Percentiles rank a stretch among this genome's conserved stretches.
phyloP scores from a whole-genome alignment of 2,888 invertebrate genomes.

The Ctena decussata region DNA sequence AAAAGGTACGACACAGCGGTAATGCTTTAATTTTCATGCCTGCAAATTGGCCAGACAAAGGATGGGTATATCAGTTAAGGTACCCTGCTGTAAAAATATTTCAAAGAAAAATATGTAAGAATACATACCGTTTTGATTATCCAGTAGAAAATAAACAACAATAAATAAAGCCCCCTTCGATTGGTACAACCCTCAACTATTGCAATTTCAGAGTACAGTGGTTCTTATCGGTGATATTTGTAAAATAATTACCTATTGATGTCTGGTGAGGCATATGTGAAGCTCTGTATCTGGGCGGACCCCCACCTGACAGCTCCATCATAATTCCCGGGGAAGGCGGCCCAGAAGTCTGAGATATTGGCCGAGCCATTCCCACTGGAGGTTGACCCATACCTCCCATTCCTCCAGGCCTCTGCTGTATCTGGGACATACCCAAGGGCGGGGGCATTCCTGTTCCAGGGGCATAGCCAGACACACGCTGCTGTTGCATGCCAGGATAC shows the following conservation, averaged over 20 bases:
- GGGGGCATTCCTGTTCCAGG: constrained; percentile 58
- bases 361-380: constrained; percentile 78
- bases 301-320: not conserved
- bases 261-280: constrained; percentile 9
- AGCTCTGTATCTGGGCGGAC: not conserved
- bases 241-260: constrained; percentile 8
- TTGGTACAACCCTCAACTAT: too few relatives aligned
- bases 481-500: constrained; percentile 91
- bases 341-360: constrained; percentile 64
- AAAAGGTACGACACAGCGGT: too few relatives aligned
- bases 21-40: too few relatives aligned
- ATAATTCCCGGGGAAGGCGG: not conserved
- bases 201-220: too few relatives aligned
- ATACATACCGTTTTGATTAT: too few relatives aligned
- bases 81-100: too few relatives aligned
- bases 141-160: too few relatives aligned
- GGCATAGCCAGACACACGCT: constrained; percentile 35
- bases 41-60: too few relatives aligned
- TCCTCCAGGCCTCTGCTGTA: constrained; percentile 32
- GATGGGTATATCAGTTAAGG: too few relatives aligned
- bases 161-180: too few relatives aligned
- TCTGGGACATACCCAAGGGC: constrained; percentile 34
- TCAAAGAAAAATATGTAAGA: too few relatives aligned
- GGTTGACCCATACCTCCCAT: constrained; percentile 66
- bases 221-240: too few relatives aligned